phyloP scores from a whole-genome alignment of 2,888 invertebrate species.

The Gerris lacustris region DNA sequence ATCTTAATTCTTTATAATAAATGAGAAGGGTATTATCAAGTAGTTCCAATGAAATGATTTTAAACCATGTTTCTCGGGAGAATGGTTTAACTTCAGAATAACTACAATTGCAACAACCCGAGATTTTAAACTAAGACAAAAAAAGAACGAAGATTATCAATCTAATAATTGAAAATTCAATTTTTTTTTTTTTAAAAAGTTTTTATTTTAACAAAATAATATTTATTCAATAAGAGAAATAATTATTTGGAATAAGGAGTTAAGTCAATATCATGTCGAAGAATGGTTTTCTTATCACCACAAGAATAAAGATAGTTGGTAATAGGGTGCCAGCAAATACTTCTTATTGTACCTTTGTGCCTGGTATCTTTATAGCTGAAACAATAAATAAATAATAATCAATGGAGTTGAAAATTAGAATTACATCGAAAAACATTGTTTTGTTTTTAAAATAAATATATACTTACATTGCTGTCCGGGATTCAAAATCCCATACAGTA shows the following conservation, averaged over 20 bases:
- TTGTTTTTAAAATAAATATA: neutral
- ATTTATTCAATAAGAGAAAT: neutral
- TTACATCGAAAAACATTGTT: too few species aligned
- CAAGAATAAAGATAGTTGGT: constrained; percentile 43
- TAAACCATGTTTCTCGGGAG: too few species aligned
- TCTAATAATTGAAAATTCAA: too few species aligned
- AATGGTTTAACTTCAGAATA: too few species aligned
- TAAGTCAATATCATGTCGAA: constrained; percentile 35
- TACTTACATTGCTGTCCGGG: constrained; percentile 31
- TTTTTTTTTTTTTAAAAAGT: too few species aligned
- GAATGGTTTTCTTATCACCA: constrained; percentile 45
- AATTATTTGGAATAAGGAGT: neutral
- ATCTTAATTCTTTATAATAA: too few species aligned
- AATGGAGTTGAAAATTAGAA: neutral
- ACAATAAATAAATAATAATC: constrained; percentile 28
- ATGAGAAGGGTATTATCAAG: too few species aligned
- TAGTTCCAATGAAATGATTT: too few species aligned
- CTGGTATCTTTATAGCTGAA: constrained; percentile 38
- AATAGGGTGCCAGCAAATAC: constrained; percentile 42
- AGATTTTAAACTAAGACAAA: too few species aligned
- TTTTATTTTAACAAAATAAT: too few species aligned
- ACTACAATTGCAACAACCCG: too few species aligned
- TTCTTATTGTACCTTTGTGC: constrained; percentile 45
- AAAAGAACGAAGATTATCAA: too few species aligned
- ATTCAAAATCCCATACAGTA: constrained; percentile 38